Evolutionary conservation across 2,888 invertebrate species (phyloP), one percentile per base, ranked within the genome.

Genomic region (Calephelis perditalis): DNA sequence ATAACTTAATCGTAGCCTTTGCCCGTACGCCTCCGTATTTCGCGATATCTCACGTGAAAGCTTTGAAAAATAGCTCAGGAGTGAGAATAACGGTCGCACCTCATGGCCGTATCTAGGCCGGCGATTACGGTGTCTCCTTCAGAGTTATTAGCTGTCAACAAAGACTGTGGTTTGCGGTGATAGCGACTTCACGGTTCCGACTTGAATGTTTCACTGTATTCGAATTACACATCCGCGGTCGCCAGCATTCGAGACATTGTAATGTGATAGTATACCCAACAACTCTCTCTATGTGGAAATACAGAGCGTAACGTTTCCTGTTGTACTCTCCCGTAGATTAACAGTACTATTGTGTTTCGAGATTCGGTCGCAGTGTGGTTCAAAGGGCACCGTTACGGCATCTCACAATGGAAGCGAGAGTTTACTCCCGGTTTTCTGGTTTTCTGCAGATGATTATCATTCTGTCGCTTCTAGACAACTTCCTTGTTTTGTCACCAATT

Each of bases 271-370:
- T 70, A 40, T 75, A 77, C 78, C 76, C 74, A 78, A 69, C 72
- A 73, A 81, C 87, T 88, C 86, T 87, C 89, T 85, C 84, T 80
- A 73, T 76, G 80, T 81, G 74, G 77, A 78, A 86, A 84, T 82
- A 81, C 84, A 83, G 78, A 86, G 85, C 88, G 87, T 84, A 89
- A 88, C 87, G 83, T 76, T 89, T 89, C 87, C 88, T 84, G 72
- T 73, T 80, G 73, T 73, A 68, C 70, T 77, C 70, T 83, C 78
- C 76, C 75, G 77, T 79, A 78, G 57, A 57, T 75, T 79, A 71
- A 79, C 83, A 83, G 81, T 84, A 69, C 67, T 70, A 70, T 70
- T 68, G 26, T 75, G 71, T 58, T 66, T 62, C 70, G 68, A 71
- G 72, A 76, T 78, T 77, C 73, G 70, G 76, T 75, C 74, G 73